Conservation (phyloP, 2,113 vertebrate species). For the Rhagologus leucostigma region DNA sequence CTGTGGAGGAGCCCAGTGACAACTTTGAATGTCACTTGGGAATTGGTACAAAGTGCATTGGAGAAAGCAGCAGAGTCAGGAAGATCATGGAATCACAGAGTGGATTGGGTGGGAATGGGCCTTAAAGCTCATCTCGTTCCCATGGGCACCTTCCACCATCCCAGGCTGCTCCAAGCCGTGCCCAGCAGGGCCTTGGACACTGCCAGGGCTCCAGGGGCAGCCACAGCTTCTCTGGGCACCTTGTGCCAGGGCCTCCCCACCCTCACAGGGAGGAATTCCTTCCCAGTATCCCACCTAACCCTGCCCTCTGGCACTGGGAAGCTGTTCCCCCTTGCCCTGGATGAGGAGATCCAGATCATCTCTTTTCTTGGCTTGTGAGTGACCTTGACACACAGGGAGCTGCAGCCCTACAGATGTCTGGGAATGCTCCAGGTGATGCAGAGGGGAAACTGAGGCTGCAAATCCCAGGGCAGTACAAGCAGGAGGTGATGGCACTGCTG, state of each 20-base stretch:
- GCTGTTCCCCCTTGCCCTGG: background rate
- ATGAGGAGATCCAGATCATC: background rate
- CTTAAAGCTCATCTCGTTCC: background rate
- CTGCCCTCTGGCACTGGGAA: background rate
- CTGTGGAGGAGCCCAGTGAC: background rate
- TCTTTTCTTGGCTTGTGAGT: background rate
- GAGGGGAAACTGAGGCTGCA: background rate
- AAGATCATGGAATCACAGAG: background rate
- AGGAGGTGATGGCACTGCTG: background rate
- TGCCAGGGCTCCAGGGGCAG: background rate
- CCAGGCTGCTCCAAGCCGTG: rapidly evolving
- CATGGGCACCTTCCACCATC: rapidly evolving
- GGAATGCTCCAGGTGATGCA: background rate
- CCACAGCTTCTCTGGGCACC: background rate
- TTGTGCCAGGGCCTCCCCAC: background rate
- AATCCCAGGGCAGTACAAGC: background rate
- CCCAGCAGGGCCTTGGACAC: background rate
- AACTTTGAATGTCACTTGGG: background rate
- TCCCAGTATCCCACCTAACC: rapidly evolving
- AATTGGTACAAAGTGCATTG: rapidly evolving
- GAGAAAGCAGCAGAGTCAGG: background rate
- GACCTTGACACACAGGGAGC: background rate
- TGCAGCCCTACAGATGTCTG: background rate
- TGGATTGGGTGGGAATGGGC: background rate
- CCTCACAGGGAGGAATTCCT: rapidly evolving